Evolutionary conservation across 2,888 invertebrate genomes (phyloP).

Genomic region (Neoaliturus tenellus): DNA sequence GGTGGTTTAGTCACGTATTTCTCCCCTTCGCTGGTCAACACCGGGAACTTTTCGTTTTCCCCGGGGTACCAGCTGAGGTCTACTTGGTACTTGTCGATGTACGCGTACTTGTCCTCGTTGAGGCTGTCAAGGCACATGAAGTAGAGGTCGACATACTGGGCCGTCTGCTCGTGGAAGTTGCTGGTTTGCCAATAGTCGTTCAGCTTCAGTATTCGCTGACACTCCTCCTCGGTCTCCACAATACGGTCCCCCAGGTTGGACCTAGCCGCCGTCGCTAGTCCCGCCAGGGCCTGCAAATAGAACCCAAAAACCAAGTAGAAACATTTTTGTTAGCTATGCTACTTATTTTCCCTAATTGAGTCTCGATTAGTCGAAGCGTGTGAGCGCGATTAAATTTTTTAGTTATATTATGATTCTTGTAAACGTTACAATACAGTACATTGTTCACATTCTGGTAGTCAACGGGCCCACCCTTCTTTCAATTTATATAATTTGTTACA

Average conservation of each 20-base stretch:
- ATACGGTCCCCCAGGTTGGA: not conserved
- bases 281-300: not conserved
- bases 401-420: too few species aligned
- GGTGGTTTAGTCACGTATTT: not conserved
- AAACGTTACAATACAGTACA: too few species aligned
- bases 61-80: constrained; percentile 10
- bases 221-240: not conserved
- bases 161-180: not conserved
- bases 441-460: too few species aligned
- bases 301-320: too few species aligned
- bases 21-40: not conserved
- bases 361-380: too few species aligned
- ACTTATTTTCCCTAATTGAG: too few species aligned
- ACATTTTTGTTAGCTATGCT: too few species aligned
- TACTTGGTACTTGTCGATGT: not conserved
- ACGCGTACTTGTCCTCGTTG: not conserved
- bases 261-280: not conserved
- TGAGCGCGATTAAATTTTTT: too few species aligned
- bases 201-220: not conserved
- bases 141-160: not conserved
- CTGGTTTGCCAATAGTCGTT: not conserved
- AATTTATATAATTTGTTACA: too few species aligned
- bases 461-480: too few species aligned
- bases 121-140: not conserved
- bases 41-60: not conserved